These are phyloP conservation scores for Drosophila murphyi DNA, from an alignment of 1,140 invertebrate genomes.

Conservation along the genomic window DNA sequence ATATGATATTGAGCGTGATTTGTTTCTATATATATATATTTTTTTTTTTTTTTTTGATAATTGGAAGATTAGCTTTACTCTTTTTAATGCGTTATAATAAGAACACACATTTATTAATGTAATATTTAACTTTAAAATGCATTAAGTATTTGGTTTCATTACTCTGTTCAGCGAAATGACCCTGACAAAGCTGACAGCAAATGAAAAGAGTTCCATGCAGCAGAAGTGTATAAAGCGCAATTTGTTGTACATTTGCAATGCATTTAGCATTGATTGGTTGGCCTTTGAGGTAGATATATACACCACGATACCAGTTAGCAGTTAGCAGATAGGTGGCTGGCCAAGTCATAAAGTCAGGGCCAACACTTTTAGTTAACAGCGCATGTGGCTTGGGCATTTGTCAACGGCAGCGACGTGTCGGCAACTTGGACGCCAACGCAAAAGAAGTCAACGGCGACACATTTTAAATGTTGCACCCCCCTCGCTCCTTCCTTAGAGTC, in stretches of 20 bases:
- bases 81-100: too few relatives aligned
- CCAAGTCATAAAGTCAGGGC: conserved; percentile 41
- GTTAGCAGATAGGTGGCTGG: conserved; percentile 19
- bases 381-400: conserved; percentile 77
- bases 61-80: too few relatives aligned
- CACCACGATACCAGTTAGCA: conserved; percentile 31
- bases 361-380: conserved; percentile 73
- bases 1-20: background rate
- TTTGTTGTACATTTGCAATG: conserved; percentile 51
- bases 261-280: conserved; percentile 61
- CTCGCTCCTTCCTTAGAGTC: background rate
- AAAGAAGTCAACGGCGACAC: conserved; percentile 42
- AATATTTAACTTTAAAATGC: too few relatives aligned
- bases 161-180: background rate
- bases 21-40: too few relatives aligned
- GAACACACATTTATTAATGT: too few relatives aligned
- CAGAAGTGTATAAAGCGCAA: conserved; percentile 21
- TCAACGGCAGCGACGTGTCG: conserved; percentile 75
- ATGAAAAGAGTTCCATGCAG: background rate
- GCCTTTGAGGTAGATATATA: conserved; percentile 65
- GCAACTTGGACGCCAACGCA: conserved; percentile 80
- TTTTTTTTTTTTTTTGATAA: too few relatives aligned
- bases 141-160: background rate
- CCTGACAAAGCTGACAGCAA: background rate
- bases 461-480: conserved; percentile 60